These are phyloP conservation scores for Stercorarius parasiticus DNA, from an alignment of 2,113 vertebrate genomes.

Conservation along the genomic window DNA sequence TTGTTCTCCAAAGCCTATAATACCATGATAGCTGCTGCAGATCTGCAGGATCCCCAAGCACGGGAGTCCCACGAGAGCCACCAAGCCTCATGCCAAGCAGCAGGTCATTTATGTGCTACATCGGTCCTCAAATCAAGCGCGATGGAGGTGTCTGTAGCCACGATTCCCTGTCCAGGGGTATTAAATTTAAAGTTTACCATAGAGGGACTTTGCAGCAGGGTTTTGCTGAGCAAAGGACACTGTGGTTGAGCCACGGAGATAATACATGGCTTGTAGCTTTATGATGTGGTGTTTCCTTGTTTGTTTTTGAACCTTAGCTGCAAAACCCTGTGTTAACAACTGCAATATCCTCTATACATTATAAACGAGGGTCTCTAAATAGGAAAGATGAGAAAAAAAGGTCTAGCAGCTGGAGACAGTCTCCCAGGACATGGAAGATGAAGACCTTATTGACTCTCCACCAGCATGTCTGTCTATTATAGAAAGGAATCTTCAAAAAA, in stretches of 20 bases:
- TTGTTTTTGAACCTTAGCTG: neutral
- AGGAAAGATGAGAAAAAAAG: neutral
- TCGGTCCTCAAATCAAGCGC: rapidly evolving
- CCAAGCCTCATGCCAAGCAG: neutral
- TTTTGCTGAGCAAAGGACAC: neutral
- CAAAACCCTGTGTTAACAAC: neutral
- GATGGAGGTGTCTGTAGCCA: neutral
- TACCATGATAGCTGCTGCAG: neutral
- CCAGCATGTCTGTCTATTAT: neutral
- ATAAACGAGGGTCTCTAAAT: neutral
- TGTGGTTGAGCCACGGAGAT: rapidly evolving
- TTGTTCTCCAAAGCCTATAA: neutral
- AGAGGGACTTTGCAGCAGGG: neutral
- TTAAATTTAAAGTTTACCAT: neutral
- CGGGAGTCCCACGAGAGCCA: rapidly evolving
- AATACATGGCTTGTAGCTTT: neutral
- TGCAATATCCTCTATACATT: neutral
- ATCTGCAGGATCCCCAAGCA: neutral
- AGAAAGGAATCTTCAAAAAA: neutral
- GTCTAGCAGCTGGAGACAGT: neutral
- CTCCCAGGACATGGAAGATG: neutral
- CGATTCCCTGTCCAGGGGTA: rapidly evolving
- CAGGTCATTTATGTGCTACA: neutral
- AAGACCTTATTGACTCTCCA: neutral
- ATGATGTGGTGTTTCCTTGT: neutral